phyloP scores from a whole-genome alignment of 2,113 vertebrate species.

The Peromyscus maniculatus region DNA sequence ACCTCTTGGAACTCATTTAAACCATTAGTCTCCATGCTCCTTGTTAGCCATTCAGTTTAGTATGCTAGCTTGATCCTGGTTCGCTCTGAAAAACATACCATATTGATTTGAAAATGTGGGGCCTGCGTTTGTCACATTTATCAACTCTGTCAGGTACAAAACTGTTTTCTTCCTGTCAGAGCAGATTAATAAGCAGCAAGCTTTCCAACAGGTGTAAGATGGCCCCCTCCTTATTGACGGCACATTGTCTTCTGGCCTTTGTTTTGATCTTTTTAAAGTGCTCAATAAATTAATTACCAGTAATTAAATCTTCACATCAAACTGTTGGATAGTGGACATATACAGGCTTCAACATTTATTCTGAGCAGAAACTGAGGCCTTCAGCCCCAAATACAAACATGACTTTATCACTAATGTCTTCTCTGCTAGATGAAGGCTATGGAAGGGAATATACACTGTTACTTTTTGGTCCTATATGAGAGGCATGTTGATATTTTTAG shows the following conservation, averaged over 20 bases:
- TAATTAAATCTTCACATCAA: slow-evolving; percentile 60
- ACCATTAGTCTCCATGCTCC: slow-evolving; percentile 58
- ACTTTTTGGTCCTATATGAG: not conserved
- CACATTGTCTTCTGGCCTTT: slow-evolving; percentile 30
- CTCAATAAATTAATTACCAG: slow-evolving; percentile 55
- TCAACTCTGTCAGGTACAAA: slow-evolving; percentile 75
- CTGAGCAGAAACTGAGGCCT: not conserved
- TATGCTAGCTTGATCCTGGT: slow-evolving; percentile 54
- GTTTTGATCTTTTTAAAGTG: slow-evolving; percentile 36
- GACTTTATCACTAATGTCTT: not conserved
- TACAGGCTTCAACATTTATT: slow-evolving; percentile 17
- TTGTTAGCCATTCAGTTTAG: slow-evolving; percentile 47
- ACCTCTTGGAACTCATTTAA: slow-evolving; percentile 64
- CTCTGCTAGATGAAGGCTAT: not conserved
- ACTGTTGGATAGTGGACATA: not conserved
- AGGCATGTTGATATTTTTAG: not conserved
- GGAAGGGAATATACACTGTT: not conserved
- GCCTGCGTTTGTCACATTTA: slow-evolving; percentile 57
- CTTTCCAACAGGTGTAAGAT: slow-evolving; percentile 71
- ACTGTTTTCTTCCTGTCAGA: slow-evolving; percentile 75
- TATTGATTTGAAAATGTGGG: slow-evolving; percentile 79
- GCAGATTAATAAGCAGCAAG: slow-evolving; percentile 71
- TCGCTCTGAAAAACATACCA: slow-evolving; percentile 65
- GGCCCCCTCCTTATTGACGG: slow-evolving; percentile 13
- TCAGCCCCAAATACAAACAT: not conserved